These are phyloP conservation scores for Rhamphomyia laevipes DNA, from an alignment of 2,888 invertebrate species.

Conservation along the genomic window DNA sequence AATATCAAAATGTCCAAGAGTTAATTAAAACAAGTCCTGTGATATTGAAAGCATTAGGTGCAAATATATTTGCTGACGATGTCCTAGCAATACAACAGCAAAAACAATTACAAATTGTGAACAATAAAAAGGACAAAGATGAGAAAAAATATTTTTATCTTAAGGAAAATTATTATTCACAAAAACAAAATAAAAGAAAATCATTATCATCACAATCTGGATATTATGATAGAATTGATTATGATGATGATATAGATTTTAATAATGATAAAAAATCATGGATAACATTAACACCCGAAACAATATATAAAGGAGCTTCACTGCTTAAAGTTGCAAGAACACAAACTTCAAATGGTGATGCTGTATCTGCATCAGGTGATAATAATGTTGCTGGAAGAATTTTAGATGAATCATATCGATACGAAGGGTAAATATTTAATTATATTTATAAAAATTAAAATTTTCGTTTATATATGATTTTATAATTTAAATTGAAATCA, in stretches of 20 bases:
- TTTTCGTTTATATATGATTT: too few relatives aligned
- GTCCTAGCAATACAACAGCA: neutral
- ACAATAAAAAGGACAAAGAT: neutral
- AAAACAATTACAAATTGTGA: neutral
- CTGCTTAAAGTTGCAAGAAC: constrained; percentile 26
- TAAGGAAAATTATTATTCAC: constrained; percentile 13
- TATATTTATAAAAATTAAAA: too few relatives aligned
- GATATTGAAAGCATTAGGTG: constrained; percentile 35
- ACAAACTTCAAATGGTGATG: constrained; percentile 19
- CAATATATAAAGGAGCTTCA: constrained; percentile 37
- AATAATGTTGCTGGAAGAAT: neutral
- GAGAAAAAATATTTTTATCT: constrained; percentile 11
- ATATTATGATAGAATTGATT: neutral
- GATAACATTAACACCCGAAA: constrained; percentile 38
- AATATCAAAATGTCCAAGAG: constrained; percentile 32
- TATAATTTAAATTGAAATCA: too few relatives aligned
- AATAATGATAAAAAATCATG: neutral
- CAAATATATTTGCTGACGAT: constrained; percentile 30
- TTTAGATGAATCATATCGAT: constrained; percentile 9
- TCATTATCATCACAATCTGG: neutral
- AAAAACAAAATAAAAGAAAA: too few relatives aligned
- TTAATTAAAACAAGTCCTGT: constrained; percentile 36
- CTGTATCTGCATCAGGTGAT: constrained; percentile 9
- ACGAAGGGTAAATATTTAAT: constrained; percentile 10
- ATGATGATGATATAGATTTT: neutral